Evolutionary conservation across 1,140 invertebrate species (phyloP), one percentile per base, ranked within the genome.

Genomic region (Rhyzopertha dominica): DNA sequence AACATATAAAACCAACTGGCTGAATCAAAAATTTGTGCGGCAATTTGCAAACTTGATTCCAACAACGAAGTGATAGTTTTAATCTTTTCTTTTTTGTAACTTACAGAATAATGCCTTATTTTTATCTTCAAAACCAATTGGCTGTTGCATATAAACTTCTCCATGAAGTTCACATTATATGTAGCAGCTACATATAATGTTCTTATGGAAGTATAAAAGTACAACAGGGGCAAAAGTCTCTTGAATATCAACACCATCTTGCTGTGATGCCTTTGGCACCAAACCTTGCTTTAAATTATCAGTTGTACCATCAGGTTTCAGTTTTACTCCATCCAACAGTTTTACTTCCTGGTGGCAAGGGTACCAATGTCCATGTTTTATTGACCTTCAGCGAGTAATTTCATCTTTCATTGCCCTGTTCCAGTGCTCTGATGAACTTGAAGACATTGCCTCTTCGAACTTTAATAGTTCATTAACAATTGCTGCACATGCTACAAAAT

Each of bases 211-310:
- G 60, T 59, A 43, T 55, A n/a, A 62, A 34, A 57, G 49, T 0
- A 52, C 54, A 7, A 73, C 68, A 13, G 68, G 63, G 31, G 62
- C 59, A 53, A 66, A 72, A 18, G 59, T 73, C 51, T 73, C 67
- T 17, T 55, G 5, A 52, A 68, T 72, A 41, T 72, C 69, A 13
- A 72, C 37, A 1, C 51, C 67, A 26, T 43, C 20, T 32, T 48
- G 53, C 45, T 68, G 63, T 10, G 41, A 39, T 45, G 66, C 62
- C 48, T 58, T 56, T 13, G 58, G 64, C 22, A 72, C 67, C 30
- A 72, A 54, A 29, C 69, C 35, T 26, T 72, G 48, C 35, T 41
- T 37, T 41, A 28, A 57, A 9, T 43, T 37, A 12, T 57, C 43
- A 16, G 40, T 32, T 23, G 19, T 10, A 25, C 47, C 51, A 38